Conservation (phyloP, 2,888 invertebrate species). For the Cosmopolites sordidus region DNA sequence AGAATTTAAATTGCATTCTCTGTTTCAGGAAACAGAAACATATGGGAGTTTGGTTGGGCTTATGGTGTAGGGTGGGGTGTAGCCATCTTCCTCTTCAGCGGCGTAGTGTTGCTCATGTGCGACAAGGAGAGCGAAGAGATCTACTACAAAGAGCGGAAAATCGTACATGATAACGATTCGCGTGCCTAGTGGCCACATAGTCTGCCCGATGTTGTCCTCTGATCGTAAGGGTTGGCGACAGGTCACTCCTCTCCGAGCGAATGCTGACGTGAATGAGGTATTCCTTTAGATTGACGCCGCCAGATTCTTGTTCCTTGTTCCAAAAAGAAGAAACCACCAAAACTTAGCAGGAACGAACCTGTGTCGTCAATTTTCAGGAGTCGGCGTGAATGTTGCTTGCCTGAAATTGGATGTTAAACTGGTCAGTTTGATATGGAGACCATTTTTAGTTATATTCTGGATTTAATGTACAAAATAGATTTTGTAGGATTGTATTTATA, state of each 20-base stretch:
- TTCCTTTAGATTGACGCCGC: conserved; percentile 18
- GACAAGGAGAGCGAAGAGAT: conserved; percentile 98
- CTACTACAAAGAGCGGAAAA: conserved; percentile 96
- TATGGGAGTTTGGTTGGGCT: conserved; percentile 98
- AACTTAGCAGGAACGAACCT: neutral
- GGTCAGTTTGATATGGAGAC: conserved; percentile 40
- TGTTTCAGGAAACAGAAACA: conserved; percentile 72
- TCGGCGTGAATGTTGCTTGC: conserved; percentile 38
- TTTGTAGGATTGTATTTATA: conserved; percentile 19
- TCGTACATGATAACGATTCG: conserved; percentile 60
- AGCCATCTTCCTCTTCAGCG: conserved; percentile 92
- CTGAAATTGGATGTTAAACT: conserved; percentile 38
- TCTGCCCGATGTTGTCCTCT: conserved; percentile 68
- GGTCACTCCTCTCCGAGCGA: conserved; percentile 43
- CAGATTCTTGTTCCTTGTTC: neutral
- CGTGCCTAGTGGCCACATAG: conserved; percentile 65
- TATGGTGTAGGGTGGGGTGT: conserved; percentile 98
- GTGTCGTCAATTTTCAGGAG: conserved; percentile 19
- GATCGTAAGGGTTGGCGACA: conserved; percentile 42
- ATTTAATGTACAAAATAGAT: conserved; percentile 29
- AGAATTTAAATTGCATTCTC: no score
- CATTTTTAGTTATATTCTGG: conserved; percentile 25
- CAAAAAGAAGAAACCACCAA: neutral
- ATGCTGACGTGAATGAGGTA: conserved; percentile 35
- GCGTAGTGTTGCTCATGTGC: conserved; percentile 86